phyloP scores from a whole-genome alignment of 1,140 invertebrate species.

The Protaetia brevitarsis region DNA sequence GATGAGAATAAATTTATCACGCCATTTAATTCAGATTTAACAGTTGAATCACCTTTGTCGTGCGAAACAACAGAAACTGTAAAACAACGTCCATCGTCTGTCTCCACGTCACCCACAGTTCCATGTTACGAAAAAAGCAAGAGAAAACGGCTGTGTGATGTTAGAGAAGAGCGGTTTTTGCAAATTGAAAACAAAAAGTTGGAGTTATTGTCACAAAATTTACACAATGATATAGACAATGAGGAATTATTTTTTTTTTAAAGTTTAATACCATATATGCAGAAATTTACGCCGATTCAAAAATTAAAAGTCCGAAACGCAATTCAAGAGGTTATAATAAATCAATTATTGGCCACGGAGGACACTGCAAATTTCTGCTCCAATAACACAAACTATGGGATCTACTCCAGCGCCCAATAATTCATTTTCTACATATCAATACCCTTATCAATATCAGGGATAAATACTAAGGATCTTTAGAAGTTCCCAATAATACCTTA shows the following conservation, averaged over 20 bases:
- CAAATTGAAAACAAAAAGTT: constrained; percentile 8
- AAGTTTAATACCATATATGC: constrained; percentile 7
- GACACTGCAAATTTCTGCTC: not conserved
- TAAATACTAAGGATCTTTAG: too few relatives aligned
- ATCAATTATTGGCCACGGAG: not conserved
- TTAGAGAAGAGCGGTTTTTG: not conserved
- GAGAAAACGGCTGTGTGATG: not conserved
- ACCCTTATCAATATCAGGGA: too few relatives aligned
- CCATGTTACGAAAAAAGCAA: too few relatives aligned
- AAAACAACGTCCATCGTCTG: too few relatives aligned
- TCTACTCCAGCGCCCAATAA: not conserved
- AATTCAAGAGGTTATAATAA: not conserved
- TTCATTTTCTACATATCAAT: not conserved
- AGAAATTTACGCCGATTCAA: not conserved
- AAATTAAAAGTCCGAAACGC: not conserved
- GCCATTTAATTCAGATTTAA: too few relatives aligned
- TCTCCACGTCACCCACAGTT: too few relatives aligned
- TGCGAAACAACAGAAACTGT: too few relatives aligned
- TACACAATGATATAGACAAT: not conserved
- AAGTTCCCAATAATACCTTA: not conserved
- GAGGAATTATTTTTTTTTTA: not conserved
- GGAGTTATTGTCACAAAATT: constrained; percentile 9
- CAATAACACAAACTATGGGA: not conserved
- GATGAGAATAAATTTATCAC: too few relatives aligned
- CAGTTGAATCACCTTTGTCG: too few relatives aligned